Conservation (phyloP, 1,140 invertebrate species). For the Hypothenemus hampei region DNA sequence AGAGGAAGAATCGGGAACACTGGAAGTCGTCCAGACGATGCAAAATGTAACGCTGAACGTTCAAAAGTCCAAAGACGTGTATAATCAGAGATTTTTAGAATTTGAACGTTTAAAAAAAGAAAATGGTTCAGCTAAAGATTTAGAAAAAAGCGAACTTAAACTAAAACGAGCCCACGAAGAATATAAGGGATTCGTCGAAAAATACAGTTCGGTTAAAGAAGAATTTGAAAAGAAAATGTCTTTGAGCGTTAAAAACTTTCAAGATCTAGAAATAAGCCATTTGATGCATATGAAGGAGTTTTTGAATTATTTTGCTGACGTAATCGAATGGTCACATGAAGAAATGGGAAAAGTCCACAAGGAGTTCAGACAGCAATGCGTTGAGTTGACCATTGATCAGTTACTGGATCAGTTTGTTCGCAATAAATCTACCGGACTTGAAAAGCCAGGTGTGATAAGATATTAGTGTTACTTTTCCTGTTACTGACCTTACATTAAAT, state of each 20-base stretch:
- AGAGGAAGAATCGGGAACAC: slow-evolving; percentile 85
- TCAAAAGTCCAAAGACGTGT: slow-evolving; percentile 87
- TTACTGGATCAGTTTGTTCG: slow-evolving; percentile 85
- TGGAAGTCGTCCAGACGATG: slow-evolving; percentile 83
- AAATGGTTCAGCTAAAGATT: slow-evolving; percentile 81
- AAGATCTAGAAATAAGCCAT: slow-evolving; percentile 89
- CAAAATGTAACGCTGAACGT: slow-evolving; percentile 81
- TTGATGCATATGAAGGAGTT: slow-evolving; percentile 94
- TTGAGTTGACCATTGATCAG: slow-evolving; percentile 88
- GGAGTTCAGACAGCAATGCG: slow-evolving; percentile 85
- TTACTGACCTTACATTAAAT: neutral
- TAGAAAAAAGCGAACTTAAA: slow-evolving; percentile 90
- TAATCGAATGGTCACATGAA: slow-evolving; percentile 84
- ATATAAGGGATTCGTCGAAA: slow-evolving; percentile 82
- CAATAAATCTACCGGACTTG: slow-evolving; percentile 84
- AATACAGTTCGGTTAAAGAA: slow-evolving; percentile 80
- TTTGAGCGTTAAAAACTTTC: slow-evolving; percentile 88
- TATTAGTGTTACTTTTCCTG: neutral
- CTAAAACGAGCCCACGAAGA: slow-evolving; percentile 92
- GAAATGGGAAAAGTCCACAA: slow-evolving; percentile 84
- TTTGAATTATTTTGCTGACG: slow-evolving; percentile 80
- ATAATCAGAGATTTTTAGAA: slow-evolving; percentile 76
- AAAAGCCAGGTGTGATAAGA: slow-evolving; percentile 71
- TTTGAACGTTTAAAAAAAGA: slow-evolving; percentile 86
- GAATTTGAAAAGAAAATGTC: slow-evolving; percentile 95